Percentiles rank a stretch among this genome's conserved stretches.
phyloP scores from a whole-genome alignment of 2,797 vertebrate species.

The Platalea minor region DNA sequence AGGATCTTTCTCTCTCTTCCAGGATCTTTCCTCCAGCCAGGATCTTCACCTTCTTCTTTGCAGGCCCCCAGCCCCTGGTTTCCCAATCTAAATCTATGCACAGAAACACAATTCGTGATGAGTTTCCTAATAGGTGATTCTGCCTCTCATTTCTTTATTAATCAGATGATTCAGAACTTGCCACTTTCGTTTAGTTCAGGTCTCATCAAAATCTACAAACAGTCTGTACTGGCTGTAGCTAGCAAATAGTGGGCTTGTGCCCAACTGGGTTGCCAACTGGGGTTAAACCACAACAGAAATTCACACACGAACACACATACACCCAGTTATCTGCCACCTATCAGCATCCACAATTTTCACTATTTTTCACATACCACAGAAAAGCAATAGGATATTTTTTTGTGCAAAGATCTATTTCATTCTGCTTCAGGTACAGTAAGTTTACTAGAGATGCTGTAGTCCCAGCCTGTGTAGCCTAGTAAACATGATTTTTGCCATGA shows the following conservation, averaged over 20 bases:
- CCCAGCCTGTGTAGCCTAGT: neutral
- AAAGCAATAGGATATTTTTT: neutral
- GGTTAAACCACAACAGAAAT: neutral
- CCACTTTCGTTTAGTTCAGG: neutral
- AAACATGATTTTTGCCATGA: neutral
- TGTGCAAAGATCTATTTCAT: neutral
- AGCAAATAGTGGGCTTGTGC: neutral
- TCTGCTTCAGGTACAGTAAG: neutral
- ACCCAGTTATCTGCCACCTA: neutral
- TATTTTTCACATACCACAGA: neutral
- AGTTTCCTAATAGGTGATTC: neutral
- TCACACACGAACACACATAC: neutral
- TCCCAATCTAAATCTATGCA: neutral
- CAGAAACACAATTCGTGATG: neutral
- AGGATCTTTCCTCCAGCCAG: neutral
- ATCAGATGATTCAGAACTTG: neutral
- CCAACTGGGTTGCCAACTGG: too few species aligned
- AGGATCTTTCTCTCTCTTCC: neutral
- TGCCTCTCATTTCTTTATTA: neutral
- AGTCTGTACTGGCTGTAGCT: neutral
- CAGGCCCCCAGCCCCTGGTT: neutral
- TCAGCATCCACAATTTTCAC: neutral
- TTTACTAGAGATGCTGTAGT: neutral
- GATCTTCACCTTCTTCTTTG: neutral
- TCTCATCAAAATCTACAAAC: neutral